Evolutionary conservation across 2,113 vertebrate genomes (phyloP).

Genomic region (Ageneiosus marmoratus): DNA sequence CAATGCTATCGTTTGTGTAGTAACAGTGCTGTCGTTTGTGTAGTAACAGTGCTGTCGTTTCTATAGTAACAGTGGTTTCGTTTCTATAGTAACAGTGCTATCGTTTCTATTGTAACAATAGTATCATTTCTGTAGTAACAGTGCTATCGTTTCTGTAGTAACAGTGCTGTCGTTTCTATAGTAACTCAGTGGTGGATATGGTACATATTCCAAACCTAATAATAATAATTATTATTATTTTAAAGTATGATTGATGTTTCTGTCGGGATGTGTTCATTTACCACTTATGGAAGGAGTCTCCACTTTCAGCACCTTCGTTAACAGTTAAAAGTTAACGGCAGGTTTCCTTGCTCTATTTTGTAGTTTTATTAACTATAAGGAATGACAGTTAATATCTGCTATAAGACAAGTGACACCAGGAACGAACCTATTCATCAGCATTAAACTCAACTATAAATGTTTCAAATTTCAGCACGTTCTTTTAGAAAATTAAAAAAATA

Average conservation of each 20-base stretch:
- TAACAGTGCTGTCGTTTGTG: no score
- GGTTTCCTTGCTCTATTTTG: no score
- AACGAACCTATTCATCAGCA: neutral
- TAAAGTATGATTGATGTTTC: neutral
- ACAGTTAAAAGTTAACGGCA: neutral
- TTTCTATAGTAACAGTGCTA: no score
- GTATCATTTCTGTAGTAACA: no score
- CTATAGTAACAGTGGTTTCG: no score
- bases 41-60: no score
- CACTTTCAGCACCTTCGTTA: neutral
- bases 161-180: no score
- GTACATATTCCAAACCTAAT: neutral
- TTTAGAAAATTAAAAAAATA: neutral
- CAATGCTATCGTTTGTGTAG: no score
- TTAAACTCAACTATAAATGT: neutral
- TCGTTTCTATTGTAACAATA: no score
- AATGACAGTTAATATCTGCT: neutral
- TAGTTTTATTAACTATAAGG: neutral
- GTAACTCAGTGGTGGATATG: neutral
- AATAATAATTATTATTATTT: neutral
- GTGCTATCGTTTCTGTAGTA: no score
- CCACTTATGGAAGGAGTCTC: neutral
- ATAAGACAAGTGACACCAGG: neutral
- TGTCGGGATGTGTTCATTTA: neutral
- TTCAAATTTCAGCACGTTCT: neutral